A percentile compares a stretch with the other conserved stretches of the same genome.
phyloP scores from a whole-genome alignment of 2,888 invertebrate species.

The Scaptomyza tumidula region DNA sequence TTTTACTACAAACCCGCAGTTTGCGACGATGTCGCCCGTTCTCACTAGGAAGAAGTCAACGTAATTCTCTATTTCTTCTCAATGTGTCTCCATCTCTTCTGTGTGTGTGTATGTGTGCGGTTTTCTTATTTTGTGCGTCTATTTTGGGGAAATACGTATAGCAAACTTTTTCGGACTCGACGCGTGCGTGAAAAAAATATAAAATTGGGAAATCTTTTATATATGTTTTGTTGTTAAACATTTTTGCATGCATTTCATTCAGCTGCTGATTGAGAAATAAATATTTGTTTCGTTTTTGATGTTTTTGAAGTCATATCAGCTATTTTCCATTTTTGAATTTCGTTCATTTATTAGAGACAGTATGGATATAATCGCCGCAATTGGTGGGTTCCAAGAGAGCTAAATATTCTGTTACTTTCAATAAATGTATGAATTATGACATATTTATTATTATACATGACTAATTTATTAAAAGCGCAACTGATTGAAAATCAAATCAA shows the following conservation, averaged over 20 bases:
- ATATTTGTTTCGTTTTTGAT: slow-evolving; percentile 35
- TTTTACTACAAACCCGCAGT: slow-evolving; percentile 62
- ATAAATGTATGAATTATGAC: background rate
- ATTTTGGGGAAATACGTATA: slow-evolving; percentile 48
- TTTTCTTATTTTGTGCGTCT: slow-evolving; percentile 36
- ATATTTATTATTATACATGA: background rate
- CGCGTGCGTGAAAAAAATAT: slow-evolving; percentile 27
- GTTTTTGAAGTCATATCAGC: background rate
- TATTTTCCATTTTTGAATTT: slow-evolving; percentile 1
- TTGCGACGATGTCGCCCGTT: slow-evolving; percentile 46
- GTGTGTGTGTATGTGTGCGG: background rate
- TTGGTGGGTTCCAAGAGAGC: too few relatives aligned
- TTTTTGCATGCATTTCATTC: slow-evolving; percentile 41
- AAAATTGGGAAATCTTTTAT: slow-evolving; percentile 16
- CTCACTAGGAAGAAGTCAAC: slow-evolving; percentile 62
- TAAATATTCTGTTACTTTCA: too few relatives aligned
- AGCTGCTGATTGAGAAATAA: background rate
- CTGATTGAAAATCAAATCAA: background rate
- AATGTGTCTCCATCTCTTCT: slow-evolving; percentile 46
- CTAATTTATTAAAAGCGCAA: background rate
- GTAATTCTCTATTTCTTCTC: slow-evolving; percentile 31
- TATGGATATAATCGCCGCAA: too few relatives aligned
- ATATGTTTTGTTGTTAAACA: slow-evolving; percentile 57
- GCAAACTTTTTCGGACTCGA: slow-evolving; percentile 35
- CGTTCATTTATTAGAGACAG: background rate